These are phyloP conservation scores for Pecten maximus DNA, from an alignment of 2,888 invertebrate genomes.

Conservation along the genomic window DNA sequence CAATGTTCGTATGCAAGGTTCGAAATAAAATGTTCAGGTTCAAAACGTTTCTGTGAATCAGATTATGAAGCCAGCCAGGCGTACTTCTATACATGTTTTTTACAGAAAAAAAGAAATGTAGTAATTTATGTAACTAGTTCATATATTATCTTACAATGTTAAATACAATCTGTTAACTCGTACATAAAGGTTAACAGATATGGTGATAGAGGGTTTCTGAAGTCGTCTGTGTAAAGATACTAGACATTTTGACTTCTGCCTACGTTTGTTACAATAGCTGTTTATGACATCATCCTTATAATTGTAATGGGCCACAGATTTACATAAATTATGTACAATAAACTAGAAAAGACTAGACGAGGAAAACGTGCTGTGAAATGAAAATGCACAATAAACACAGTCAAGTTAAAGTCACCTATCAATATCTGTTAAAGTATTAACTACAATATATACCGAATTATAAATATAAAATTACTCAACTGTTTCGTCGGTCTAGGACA, in stretches of 20 bases:
- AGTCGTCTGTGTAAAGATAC: neutral
- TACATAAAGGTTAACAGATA: neutral
- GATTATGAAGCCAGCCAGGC: neutral
- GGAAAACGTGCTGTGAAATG: neutral
- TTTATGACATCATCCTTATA: neutral
- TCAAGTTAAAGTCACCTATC: too few relatives aligned
- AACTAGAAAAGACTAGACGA: neutral
- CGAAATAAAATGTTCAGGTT: neutral
- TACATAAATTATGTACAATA: neutral
- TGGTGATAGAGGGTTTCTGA: neutral
- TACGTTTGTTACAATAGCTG: neutral
- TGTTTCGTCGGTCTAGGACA: too few relatives aligned
- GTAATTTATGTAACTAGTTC: neutral
- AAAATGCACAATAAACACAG: too few relatives aligned
- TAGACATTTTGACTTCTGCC: neutral
- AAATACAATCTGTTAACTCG: neutral
- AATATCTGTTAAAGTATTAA: too few relatives aligned
- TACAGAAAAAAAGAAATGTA: neutral
- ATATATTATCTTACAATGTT: neutral
- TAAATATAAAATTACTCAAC: too few relatives aligned
- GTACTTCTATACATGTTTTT: neutral
- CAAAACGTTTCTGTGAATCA: neutral
- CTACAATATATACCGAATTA: too few relatives aligned
- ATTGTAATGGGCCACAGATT: neutral
- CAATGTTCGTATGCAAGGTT: too few relatives aligned